Percentiles rank a stretch among this genome's conserved stretches.
Evolutionary conservation across 2,113 vertebrate species (phyloP).

Genomic region (Sula dactylatra): DNA sequence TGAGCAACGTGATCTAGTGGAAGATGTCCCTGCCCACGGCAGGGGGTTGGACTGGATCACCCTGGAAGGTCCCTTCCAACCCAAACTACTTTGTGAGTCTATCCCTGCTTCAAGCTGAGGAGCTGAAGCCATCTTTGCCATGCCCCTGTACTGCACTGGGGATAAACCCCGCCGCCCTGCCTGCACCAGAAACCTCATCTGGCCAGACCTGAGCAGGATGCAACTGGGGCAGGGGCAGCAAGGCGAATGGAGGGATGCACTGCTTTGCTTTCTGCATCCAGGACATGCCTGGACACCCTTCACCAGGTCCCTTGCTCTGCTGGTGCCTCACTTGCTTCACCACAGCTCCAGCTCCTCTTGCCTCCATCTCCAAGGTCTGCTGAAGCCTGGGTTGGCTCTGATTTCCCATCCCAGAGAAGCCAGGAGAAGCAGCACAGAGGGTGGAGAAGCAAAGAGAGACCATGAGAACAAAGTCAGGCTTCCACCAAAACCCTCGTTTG

Average conservation of each 20-base stretch:
- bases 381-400: not conserved
- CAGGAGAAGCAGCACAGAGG: not conserved
- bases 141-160: too few relatives aligned
- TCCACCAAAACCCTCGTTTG: not conserved
- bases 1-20: not conserved
- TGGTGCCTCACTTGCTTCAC: not conserved
- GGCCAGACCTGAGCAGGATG: not conserved
- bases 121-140: not conserved
- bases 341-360: not conserved
- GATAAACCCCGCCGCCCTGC: not conserved
- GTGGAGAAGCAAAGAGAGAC: not conserved
- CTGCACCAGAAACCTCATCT: not conserved
- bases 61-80: not conserved
- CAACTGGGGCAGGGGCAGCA: not conserved
- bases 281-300: not conserved
- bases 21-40: not conserved
- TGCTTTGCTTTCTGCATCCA: not conserved
- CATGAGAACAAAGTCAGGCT: not conserved
- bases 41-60: not conserved
- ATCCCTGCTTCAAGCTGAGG: not conserved
- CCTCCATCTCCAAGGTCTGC: not conserved
- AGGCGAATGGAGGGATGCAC: rapidly evolving
- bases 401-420: not conserved
- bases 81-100: not conserved
- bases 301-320: not conserved